Evolutionary conservation across 2,113 vertebrate genomes (phyloP).

Genomic region (Eulacestoma nigropectus): DNA sequence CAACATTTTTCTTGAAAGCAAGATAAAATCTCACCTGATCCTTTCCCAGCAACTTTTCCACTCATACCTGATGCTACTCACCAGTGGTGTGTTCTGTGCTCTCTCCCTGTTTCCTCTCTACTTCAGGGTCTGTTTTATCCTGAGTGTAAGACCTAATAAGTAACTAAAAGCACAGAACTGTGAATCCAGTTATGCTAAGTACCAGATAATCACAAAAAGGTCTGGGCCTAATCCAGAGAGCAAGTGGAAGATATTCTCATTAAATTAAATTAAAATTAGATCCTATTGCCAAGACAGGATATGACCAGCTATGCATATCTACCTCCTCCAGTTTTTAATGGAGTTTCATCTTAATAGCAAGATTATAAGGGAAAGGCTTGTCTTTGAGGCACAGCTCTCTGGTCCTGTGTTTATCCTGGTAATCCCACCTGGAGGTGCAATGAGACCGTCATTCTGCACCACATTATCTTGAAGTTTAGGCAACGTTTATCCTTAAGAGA

Average conservation of each 20-base stretch:
- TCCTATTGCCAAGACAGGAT: not conserved
- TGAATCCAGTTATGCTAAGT: not conserved
- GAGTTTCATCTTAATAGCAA: not conserved
- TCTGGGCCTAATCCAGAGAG: not conserved
- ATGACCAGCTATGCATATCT: not conserved
- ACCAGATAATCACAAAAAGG: not conserved
- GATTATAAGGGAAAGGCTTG: not conserved
- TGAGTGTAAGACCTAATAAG: not conserved
- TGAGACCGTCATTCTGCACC: not conserved
- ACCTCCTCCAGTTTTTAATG: not conserved
- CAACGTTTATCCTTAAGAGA: not conserved
- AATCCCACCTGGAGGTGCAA: not conserved
- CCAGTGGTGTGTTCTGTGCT: not conserved
- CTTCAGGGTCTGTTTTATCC: not conserved
- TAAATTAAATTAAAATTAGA: not conserved
- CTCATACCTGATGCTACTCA: fast-evolving
- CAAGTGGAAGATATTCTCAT: not conserved
- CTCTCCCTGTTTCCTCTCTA: not conserved
- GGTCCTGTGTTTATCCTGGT: not conserved
- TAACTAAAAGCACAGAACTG: not conserved
- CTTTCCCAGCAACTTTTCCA: not conserved
- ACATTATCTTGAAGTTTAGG: not conserved
- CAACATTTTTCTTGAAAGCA: not conserved
- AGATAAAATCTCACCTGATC: not conserved
- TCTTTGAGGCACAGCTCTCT: not conserved